Conservation (phyloP, 1,140 invertebrate genomes). For the Bombus pyrosoma region DNA sequence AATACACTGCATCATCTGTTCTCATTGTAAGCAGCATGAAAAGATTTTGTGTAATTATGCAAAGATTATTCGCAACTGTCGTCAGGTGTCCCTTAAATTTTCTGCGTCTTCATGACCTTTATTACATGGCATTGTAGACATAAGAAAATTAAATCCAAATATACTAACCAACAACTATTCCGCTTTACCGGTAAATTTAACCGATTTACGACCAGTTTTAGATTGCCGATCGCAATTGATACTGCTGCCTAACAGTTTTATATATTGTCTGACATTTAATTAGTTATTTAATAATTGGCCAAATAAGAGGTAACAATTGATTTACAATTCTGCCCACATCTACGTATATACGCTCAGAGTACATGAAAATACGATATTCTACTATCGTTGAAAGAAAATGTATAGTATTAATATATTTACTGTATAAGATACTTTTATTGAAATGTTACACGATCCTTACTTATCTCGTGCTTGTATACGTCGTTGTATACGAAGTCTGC, state of each 20-base stretch:
- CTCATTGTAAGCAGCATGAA: background rate
- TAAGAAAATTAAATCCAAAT: background rate
- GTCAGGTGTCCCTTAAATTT: too few species aligned
- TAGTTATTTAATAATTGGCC: too few species aligned
- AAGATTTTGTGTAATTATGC: background rate
- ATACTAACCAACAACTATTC: background rate
- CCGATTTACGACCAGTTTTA: background rate
- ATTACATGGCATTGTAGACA: too few species aligned
- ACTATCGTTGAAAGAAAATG: background rate
- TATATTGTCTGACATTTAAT: background rate
- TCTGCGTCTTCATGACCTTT: too few species aligned
- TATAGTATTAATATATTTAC: background rate
- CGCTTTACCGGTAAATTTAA: background rate
- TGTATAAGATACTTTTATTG: background rate
- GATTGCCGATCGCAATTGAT: background rate
- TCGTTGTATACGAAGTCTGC: conserved; percentile 85
- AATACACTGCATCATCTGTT: background rate
- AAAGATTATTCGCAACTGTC: too few species aligned
- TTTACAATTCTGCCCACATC: background rate
- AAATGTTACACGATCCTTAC: conserved; percentile 72
- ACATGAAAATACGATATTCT: background rate
- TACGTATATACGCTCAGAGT: background rate
- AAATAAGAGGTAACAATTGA: background rate
- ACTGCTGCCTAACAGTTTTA: background rate
- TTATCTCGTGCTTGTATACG: conserved; percentile 83